A percentile compares a stretch with the other conserved stretches of the same genome.
phyloP scores from a whole-genome alignment of 2,113 vertebrate genomes.

The Plotosus lineatus region DNA sequence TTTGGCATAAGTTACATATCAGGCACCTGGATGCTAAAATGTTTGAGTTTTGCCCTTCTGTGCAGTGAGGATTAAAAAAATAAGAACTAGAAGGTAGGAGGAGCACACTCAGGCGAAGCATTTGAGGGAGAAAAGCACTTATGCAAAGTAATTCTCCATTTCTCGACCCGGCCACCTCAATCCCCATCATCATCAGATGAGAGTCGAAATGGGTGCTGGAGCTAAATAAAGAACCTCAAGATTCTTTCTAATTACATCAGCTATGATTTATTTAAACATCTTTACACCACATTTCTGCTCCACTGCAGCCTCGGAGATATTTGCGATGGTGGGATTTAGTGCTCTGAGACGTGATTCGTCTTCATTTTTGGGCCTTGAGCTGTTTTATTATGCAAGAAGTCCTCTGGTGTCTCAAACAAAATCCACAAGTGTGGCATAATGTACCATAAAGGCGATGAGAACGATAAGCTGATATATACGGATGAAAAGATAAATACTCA shows the following conservation, averaged over 20 bases:
- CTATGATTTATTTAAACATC: slow-evolving; percentile 64
- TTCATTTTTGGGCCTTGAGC: slow-evolving; percentile 41
- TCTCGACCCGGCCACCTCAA: not conserved
- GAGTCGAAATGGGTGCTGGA: slow-evolving; percentile 34
- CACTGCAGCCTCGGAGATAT: slow-evolving; percentile 67
- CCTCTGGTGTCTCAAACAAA: slow-evolving; percentile 22
- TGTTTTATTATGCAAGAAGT: slow-evolving; percentile 35
- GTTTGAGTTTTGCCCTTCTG: not conserved
- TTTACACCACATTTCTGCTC: slow-evolving; percentile 74
- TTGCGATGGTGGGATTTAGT: slow-evolving; percentile 65
- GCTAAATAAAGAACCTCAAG: slow-evolving; percentile 50
- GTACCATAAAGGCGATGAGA: not conserved
- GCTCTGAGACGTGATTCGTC: slow-evolving; percentile 66
- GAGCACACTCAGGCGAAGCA: not conserved
- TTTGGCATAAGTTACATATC: not conserved
- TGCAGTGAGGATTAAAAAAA: not conserved
- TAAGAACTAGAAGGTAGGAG: no score
- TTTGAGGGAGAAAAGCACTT: slow-evolving; percentile 3
- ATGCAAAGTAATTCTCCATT: slow-evolving; percentile 6
- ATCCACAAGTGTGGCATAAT: not conserved
- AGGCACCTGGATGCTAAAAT: not conserved
- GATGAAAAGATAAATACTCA: not conserved
- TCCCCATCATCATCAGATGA: slow-evolving; percentile 20
- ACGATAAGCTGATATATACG: not conserved
- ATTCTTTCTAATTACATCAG: slow-evolving; percentile 60